Evolutionary conservation across 2,797 vertebrate species (phyloP), one percentile per base, ranked within the genome.

Genomic region (Megalops cyprinoides): DNA sequence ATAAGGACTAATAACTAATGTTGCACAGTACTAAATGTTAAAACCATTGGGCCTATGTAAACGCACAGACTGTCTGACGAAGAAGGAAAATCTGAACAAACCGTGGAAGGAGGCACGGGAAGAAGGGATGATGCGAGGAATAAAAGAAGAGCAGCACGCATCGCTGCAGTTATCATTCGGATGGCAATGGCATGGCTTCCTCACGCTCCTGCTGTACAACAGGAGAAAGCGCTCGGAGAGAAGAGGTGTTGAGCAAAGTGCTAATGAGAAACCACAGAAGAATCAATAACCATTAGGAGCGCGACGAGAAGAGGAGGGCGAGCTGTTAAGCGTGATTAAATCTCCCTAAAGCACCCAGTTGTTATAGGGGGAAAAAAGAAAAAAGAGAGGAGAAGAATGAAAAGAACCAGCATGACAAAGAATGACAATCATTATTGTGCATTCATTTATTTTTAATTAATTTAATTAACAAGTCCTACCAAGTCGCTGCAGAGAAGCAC

Each of bases 281-380:
- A 82, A 76, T 82, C 82, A 46, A 82, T 82, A 79, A 73, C 74
- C 62, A 79, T 76, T 82, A 82, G 42, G 53, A 75, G 69, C 10
- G 73, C 20, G 28, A n/a, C 28, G 5, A 62, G 25, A 79, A 42
- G 77, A 78, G 77, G 55, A 65, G 48, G 44, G 58, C 12, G 20
- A 55, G 49, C 39, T 42, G 75, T 51, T 69, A 31, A 76, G 49
- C 62, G 37, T 46, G 80, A 77, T 71, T 77, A 81, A 56, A 81
- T 77, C 46, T 58, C 80, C 80, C 80, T 55, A 55, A 81, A 81
- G 74, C 80, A 44, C 56, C 51, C 39, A 77, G 55, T 56, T 58
- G 31, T 77, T 77, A 60, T 42, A 77, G 55, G 12, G 39, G 18
- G 37, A 65, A 65, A 74, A 39, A 34, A 46, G 23, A 31, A 75